phyloP scores from a whole-genome alignment of 2,888 invertebrate species.

The Carterocephalus palaemon region DNA sequence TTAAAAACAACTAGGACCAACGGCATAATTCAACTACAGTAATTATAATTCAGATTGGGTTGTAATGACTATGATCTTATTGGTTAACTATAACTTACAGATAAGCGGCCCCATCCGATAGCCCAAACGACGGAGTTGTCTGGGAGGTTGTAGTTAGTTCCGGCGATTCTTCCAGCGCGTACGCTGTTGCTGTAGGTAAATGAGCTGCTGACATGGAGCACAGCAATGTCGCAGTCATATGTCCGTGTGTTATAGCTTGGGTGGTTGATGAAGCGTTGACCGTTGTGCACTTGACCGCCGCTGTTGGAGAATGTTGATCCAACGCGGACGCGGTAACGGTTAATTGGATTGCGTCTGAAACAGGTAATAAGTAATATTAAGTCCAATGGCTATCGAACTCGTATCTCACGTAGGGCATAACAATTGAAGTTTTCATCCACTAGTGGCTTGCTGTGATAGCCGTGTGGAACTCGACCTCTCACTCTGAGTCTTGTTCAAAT shows the following conservation, averaged over 20 bases:
- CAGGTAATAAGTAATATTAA: no score
- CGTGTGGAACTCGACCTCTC: no score
- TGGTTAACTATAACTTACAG: conserved; percentile 42
- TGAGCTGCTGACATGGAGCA: conserved; percentile 38
- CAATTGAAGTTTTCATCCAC: no score
- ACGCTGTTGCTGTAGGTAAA: conserved; percentile 39
- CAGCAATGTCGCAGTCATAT: conserved; percentile 44
- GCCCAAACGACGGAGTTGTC: conserved; percentile 48
- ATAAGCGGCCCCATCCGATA: conserved; percentile 49
- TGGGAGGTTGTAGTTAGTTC: conserved; percentile 41
- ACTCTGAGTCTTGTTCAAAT: no score
- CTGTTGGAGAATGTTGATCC: conserved; percentile 43
- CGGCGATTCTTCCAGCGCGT: conserved; percentile 39
- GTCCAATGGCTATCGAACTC: no score
- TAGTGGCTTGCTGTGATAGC: no score
- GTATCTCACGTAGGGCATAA: no score
- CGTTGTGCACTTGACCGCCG: conserved; percentile 38
- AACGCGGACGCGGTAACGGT: conserved; percentile 43
- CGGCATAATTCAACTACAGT: no score
- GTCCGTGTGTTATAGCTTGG: conserved; percentile 20
- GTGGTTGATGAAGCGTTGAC: conserved; percentile 38
- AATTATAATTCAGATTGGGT: no score
- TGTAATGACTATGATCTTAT: no score
- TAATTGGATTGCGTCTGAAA: no score
- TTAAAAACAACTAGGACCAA: no score